phyloP scores from a whole-genome alignment of 2,888 invertebrate species.

The Acrocyrtus sp. region DNA sequence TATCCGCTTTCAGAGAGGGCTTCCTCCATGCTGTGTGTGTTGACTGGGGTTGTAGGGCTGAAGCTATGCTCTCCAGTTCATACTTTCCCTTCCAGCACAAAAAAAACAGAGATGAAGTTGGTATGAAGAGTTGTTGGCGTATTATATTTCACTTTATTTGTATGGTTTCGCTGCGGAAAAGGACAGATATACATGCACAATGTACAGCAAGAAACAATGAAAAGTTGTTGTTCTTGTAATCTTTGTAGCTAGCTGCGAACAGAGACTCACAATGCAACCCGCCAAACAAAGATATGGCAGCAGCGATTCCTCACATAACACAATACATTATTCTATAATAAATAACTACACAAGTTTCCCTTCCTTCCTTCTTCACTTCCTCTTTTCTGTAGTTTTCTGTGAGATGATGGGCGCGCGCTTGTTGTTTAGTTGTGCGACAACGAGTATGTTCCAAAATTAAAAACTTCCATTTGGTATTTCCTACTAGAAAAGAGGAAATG shows the following conservation, averaged over 20 bases:
- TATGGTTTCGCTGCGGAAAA: not conserved
- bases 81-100: too few relatives aligned
- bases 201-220: too few relatives aligned
- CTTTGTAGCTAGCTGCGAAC: not conserved
- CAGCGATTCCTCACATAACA: not conserved
- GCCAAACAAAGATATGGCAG: not conserved
- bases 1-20: not conserved
- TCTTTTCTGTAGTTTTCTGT: not conserved
- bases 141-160: not conserved
- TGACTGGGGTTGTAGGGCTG: too few relatives aligned
- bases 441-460: slow-evolving; percentile 8
- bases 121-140: too few relatives aligned
- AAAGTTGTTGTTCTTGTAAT: not conserved
- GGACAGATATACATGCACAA: not conserved
- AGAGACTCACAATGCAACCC: too few relatives aligned
- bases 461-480: slow-evolving; percentile 24
- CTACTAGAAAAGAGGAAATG: too few relatives aligned
- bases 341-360: slow-evolving; percentile 37
- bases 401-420: too few relatives aligned
- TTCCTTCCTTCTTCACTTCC: slow-evolving; percentile 17
- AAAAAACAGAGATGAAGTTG: not conserved
- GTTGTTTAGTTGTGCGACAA: too few relatives aligned
- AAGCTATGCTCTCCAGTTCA: too few relatives aligned
- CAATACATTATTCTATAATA: slow-evolving; percentile 6
- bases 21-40: too few relatives aligned